Percentiles rank a stretch among this genome's conserved stretches.
Evolutionary conservation across 2,797 vertebrate genomes (phyloP).

Genomic region (Saxicola maurus): DNA sequence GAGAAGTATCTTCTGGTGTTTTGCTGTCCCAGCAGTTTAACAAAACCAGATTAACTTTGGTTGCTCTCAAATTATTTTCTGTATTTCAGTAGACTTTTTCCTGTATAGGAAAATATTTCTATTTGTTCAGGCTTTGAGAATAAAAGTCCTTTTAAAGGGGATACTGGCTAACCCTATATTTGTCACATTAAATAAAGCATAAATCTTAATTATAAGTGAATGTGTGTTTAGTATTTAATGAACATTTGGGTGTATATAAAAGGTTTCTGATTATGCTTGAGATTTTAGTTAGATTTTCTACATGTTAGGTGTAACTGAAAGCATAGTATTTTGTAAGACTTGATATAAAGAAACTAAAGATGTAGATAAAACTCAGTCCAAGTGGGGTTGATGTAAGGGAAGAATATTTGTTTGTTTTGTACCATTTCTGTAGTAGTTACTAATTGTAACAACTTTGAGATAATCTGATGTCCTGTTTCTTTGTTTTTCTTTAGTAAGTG

Average conservation of each 20-base stretch:
- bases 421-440: neutral
- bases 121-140: neutral
- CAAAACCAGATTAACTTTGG: neutral
- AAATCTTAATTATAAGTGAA: neutral
- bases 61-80: neutral
- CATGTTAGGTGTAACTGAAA: neutral
- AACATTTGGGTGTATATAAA: neutral
- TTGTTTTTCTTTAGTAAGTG: neutral
- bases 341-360: neutral
- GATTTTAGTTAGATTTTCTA: neutral
- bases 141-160: neutral
- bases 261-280: neutral
- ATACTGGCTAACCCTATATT: neutral
- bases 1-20: neutral
- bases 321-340: neutral
- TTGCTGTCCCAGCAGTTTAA: neutral
- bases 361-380: neutral
- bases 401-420: neutral
- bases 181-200: neutral
- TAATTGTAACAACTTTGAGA: neutral
- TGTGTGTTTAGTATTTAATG: neutral
- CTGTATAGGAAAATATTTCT: neutral
- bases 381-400: neutral
- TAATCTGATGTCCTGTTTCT: neutral
- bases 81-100: neutral